Base-by-base conservation (phyloP, 2,797 vertebrate genomes). In the Bryconaethiops microstoma region DNA sequence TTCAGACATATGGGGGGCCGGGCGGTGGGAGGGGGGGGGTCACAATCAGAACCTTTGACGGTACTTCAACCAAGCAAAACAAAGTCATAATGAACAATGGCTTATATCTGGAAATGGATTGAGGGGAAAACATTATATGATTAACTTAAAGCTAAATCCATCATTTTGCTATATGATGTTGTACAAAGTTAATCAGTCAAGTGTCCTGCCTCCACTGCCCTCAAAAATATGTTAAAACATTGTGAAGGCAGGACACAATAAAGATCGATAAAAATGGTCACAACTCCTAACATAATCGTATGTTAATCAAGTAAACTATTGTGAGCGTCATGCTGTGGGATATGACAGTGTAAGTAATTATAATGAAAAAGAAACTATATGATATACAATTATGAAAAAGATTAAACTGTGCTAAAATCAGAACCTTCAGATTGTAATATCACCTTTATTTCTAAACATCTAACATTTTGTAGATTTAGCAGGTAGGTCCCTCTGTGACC, bases 1-100 rank as follows among this genome's bases (percentile, higher is more conserved):
- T 93, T 93, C 90, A 76, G 84, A 79, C 90, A 91, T 87, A 89
- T 63, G 60, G 76, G 48, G 10, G 0, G 10, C 5, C 23, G 71
- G 57, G 57, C 0, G 0, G 7, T 25, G 23, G 23, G 60, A 16
- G 25, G 71, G 52, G 75, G 50, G 67, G 52, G 60, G 65, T 71
- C 69, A 82, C 60, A 81, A 74, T 83, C 67, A 45, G 62, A 85
- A 85, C 81, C 16, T 62, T 7, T 74, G 19, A 85, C 70, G 59
- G 81, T 70, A 54, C 73, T 83, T 79, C 64, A 40, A 83, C 59
- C 78, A 80, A 85, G 78, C 69, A 77, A 83, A 75, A 85, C 77
- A 86, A 78, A 81, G 54, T 57, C 76, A 75, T 80, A 78, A 55
- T 64, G 57, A 83, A 87, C 86, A 87, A 85, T 83, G 76, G 79